Conservation (phyloP, 2,797 vertebrate genomes). For the Podarcis siculus region DNA sequence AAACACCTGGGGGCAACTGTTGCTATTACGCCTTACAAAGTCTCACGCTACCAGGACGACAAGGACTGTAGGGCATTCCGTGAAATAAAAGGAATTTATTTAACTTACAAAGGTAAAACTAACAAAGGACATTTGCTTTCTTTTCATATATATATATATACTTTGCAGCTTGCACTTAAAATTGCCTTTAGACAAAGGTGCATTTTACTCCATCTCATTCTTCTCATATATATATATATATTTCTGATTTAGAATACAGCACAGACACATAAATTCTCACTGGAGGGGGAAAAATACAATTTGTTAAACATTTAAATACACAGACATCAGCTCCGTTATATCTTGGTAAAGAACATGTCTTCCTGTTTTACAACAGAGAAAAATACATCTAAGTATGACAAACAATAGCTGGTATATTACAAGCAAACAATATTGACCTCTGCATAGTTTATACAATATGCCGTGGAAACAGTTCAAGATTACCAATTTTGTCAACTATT, state of each 20-base stretch:
- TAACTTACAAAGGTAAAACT: constrained; percentile 92
- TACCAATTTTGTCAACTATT: constrained; percentile 89
- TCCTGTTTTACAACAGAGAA: constrained; percentile 90
- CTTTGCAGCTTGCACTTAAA: constrained; percentile 82
- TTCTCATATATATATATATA: neutral
- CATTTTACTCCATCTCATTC: constrained; percentile 68
- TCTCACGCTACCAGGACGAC: too few species aligned
- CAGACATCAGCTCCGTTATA: constrained; percentile 84
- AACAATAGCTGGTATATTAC: constrained; percentile 91
- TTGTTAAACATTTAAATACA: constrained; percentile 86
- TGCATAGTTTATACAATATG: constrained; percentile 97
- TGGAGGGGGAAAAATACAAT: constrained; percentile 79
- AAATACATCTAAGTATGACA: constrained; percentile 93
- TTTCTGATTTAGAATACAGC: constrained; percentile 77
- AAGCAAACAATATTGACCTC: constrained; percentile 92
- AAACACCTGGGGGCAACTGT: neutral
- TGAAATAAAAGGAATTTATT: constrained; percentile 96
- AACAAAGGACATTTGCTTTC: constrained; percentile 85
- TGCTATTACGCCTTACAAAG: neutral
- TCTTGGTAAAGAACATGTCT: constrained; percentile 87
- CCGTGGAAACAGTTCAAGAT: constrained; percentile 85
- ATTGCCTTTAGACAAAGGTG: constrained; percentile 80
- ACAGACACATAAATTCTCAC: constrained; percentile 80
- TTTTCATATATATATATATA: constrained; percentile 76
- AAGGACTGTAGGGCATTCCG: constrained; percentile 57